Percentiles rank a stretch among this genome's conserved stretches.
Evolutionary conservation across 2,113 vertebrate genomes (phyloP).

Genomic region (Carlito syrichta): DNA sequence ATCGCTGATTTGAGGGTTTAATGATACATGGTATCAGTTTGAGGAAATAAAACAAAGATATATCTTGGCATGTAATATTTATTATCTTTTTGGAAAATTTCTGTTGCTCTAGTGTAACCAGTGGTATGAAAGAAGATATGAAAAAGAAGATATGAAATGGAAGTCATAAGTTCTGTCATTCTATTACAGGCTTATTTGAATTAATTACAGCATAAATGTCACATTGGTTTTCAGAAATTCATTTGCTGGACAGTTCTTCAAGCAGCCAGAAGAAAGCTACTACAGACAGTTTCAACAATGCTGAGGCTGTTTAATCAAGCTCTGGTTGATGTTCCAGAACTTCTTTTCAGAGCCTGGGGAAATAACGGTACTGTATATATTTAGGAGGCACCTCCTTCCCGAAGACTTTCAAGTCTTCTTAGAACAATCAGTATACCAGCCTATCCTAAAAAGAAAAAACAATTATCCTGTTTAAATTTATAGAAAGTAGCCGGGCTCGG

Average conservation of each 20-base stretch:
- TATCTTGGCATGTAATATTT: background rate
- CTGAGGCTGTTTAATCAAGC: slow-evolving; percentile 67
- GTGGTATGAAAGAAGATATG: background rate
- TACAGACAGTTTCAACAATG: slow-evolving; percentile 47
- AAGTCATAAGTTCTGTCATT: slow-evolving; percentile 8
- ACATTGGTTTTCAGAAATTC: slow-evolving; percentile 57
- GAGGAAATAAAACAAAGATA: background rate
- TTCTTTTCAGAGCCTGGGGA: slow-evolving; percentile 34
- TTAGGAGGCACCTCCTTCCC: slow-evolving; percentile 26
- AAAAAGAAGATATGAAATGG: background rate
- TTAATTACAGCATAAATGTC: slow-evolving; percentile 58
- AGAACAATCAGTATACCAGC: background rate
- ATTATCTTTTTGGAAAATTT: background rate
- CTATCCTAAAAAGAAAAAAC: background rate
- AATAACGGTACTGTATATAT: slow-evolving; percentile 37
- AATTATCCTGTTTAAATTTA: background rate
- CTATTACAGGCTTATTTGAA: slow-evolving; percentile 70
- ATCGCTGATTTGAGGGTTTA: background rate
- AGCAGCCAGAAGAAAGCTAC: background rate
- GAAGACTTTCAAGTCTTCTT: slow-evolving; percentile 43
- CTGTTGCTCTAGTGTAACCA: background rate
- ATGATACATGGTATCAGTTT: background rate
- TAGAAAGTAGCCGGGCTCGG: too few species aligned
- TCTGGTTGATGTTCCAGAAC: slow-evolving; percentile 50
- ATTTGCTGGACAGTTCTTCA: slow-evolving; percentile 59